A percentile compares a stretch with the other conserved stretches of the same genome.
Evolutionary conservation across 2,888 invertebrate genomes (phyloP).

Genomic region (Apodemia hepburni): DNA sequence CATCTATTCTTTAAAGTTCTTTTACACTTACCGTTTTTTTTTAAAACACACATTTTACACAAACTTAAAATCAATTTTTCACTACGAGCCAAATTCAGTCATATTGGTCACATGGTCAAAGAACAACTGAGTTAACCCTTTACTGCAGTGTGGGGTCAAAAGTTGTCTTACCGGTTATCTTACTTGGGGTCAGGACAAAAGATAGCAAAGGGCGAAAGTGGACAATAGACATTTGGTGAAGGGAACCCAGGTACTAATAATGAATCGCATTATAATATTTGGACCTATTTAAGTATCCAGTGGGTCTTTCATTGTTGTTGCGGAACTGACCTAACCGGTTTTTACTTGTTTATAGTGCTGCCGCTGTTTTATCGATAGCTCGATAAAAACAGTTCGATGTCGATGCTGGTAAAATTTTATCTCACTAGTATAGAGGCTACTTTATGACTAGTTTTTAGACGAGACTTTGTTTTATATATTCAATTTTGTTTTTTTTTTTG

Average conservation of each 20-base stretch:
- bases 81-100: not conserved
- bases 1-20: too few relatives aligned
- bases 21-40: not conserved
- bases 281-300: constrained; percentile 79
- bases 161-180: constrained; percentile 79
- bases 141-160: constrained; percentile 56
- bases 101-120: constrained; percentile 50
- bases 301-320: constrained; percentile 69
- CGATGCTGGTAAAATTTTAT: too few relatives aligned
- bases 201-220: constrained; percentile 64
- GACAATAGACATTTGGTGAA: constrained; percentile 62
- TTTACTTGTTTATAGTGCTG: constrained; percentile 41
- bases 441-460: too few relatives aligned
- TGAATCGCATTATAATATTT: constrained; percentile 72
- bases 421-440: too few relatives aligned
- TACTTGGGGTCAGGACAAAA: constrained; percentile 55
- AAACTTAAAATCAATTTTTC: constrained; percentile 7
- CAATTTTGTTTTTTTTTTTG: too few relatives aligned
- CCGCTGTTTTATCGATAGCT: constrained; percentile 28
- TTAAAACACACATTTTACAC: constrained; percentile 10
- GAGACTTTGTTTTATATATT: too few relatives aligned
- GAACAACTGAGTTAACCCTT: constrained; percentile 67
- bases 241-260: constrained; percentile 53
- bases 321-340: constrained; percentile 78
- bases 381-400: too few relatives aligned